Evolutionary conservation across 2,113 vertebrate genomes (phyloP), one percentile per base, ranked within the genome.

Genomic region (Psophia crepitans): DNA sequence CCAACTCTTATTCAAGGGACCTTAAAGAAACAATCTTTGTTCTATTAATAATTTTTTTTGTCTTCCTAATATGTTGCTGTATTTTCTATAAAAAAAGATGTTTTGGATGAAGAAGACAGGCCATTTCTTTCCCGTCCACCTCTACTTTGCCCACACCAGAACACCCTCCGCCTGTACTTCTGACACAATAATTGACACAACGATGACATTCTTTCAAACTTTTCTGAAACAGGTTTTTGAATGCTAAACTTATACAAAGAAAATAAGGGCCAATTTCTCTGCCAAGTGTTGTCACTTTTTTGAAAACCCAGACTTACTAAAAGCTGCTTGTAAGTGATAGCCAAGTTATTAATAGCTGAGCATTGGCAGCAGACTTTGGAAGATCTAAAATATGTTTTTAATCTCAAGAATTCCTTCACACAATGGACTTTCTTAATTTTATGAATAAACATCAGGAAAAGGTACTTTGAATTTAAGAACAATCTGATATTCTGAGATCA

Each of bases 91-190:
- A 30, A 39, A 39, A 73, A 78, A 71, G 18, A 30, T 21, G 6
- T 11, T 58, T 33, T 28, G 9, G 13, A 41, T 64, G 20, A 68
- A 76, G 48, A 79, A 74, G 21, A 11, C 5, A 76, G 18, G 8
- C 2, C 0, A 0, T 20, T 71, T 49, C 0, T 0, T 32, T 73
- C 32, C 68, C 3, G 1, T 32, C 7, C 15, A 26, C 14, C 46
- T 61, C 46, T 74, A 12, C 11, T 77, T 43, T 82, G 39, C 9
- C 43, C 21, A 8, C 15, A 22, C 20, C 14, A 64, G 33, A 84
- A 21, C 23, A 28, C 4, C 13, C 21, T 61, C 1, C 1, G 14
- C 14, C 3, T 46, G 63, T 16, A 54, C 9, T 39, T 66, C n/a
- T 53, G 23, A 70, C 46, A 68, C 1, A 60, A 54, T 14, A 82